Evolutionary conservation across 1,140 invertebrate genomes (phyloP).

Genomic region (Steinernema khuongi): DNA sequence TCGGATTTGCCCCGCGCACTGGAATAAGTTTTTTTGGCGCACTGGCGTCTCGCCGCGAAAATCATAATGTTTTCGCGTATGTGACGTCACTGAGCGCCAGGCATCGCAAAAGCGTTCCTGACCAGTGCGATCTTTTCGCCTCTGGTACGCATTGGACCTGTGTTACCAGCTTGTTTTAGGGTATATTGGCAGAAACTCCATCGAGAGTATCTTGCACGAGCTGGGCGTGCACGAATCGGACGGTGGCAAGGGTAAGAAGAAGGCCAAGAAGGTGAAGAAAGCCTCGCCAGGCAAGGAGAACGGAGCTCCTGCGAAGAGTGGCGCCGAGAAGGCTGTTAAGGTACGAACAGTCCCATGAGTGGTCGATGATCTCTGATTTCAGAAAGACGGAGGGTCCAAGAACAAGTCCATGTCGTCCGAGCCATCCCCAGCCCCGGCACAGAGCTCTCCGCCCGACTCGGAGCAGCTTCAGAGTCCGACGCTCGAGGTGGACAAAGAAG

Average conservation of each 20-base stretch:
- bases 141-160: too few relatives aligned
- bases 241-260: too few relatives aligned
- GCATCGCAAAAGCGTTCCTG: too few relatives aligned
- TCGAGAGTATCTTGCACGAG: too few relatives aligned
- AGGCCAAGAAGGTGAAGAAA: too few relatives aligned
- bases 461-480: neutral
- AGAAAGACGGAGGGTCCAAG: neutral
- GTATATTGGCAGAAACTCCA: too few relatives aligned
- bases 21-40: neutral
- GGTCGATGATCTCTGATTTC: neutral
- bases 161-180: too few relatives aligned
- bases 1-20: neutral
- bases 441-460: neutral
- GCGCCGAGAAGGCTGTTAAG: neutral
- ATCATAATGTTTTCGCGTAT: neutral
- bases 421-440: neutral
- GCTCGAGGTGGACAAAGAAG: neutral
- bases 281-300: too few relatives aligned
- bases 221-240: too few relatives aligned
- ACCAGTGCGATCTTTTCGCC: too few relatives aligned
- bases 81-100: conserved; percentile 3
- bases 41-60: neutral
- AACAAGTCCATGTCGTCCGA: too few relatives aligned
- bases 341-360: neutral
- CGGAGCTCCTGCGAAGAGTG: neutral